Percentiles rank a stretch among this genome's conserved stretches.
phyloP scores from a whole-genome alignment of 2,888 invertebrate genomes.

The Nematopogon swammerdamellus region DNA sequence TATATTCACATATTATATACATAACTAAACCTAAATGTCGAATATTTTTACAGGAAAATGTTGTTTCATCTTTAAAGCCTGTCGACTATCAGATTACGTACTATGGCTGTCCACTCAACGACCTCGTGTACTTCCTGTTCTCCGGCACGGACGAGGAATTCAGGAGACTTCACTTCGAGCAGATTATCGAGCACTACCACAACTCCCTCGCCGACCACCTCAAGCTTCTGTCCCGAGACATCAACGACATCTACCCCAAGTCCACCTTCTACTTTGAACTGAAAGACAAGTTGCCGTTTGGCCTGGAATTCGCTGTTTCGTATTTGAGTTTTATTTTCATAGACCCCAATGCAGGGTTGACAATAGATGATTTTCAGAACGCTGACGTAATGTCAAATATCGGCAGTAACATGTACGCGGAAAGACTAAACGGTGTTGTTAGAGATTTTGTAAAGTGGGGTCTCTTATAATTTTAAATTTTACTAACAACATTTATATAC shows the following conservation, averaged over 20 bases:
- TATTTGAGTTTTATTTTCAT: background rate
- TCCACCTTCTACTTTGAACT: background rate
- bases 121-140: constrained; percentile 10
- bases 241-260: background rate
- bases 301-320: background rate
- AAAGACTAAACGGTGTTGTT: background rate
- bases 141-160: constrained; percentile 10
- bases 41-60: too few species aligned
- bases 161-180: constrained; percentile 7
- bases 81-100: constrained; percentile 10
- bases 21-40: too few species aligned
- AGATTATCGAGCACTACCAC: constrained; percentile 8
- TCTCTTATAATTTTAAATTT: too few species aligned
- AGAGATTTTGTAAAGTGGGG: background rate
- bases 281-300: background rate
- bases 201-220: background rate
- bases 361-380: background rate
- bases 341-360: background rate
- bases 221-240: background rate
- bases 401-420: background rate
- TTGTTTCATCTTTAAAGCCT: too few species aligned
- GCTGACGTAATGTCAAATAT: background rate
- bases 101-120: constrained; percentile 5
- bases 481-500: too few species aligned
- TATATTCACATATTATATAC: too few species aligned